A percentile compares a stretch with the other conserved stretches of the same genome.
Conservation (phyloP, 2,888 invertebrate species). For the Erpobdella octoculata region DNA sequence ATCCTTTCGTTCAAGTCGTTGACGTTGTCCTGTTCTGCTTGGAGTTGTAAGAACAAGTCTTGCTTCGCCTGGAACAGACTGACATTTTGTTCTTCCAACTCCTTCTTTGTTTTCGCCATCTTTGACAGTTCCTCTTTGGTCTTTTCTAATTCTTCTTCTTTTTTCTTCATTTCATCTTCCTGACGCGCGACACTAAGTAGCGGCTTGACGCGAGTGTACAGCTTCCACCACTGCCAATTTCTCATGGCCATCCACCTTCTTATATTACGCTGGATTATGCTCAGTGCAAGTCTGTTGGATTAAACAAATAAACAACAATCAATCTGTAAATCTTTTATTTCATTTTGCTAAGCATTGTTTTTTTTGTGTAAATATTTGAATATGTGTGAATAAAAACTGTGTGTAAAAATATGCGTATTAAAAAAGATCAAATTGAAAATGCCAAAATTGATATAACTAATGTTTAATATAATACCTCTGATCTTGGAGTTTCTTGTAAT, state of each 20-base stretch:
- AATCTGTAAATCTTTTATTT: background rate
- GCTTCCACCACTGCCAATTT: slow-evolving; percentile 99
- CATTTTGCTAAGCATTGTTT: background rate
- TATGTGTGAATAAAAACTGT: too few species aligned
- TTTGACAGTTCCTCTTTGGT: slow-evolving; percentile 87
- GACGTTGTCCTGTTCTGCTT: slow-evolving; percentile 83
- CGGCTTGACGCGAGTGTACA: slow-evolving; percentile 99
- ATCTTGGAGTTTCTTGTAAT: slow-evolving; percentile 94
- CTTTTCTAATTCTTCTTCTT: slow-evolving; percentile 92
- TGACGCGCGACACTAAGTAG: slow-evolving; percentile 95
- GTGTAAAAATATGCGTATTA: too few species aligned
- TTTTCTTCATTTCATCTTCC: slow-evolving; percentile 93
- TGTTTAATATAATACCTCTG: slow-evolving; percentile 63
- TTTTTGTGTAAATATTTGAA: background rate
- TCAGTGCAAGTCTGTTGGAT: slow-evolving; percentile 69
- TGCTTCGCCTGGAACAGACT: slow-evolving; percentile 90
- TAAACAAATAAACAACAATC: background rate
- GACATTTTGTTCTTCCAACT: slow-evolving; percentile 84
- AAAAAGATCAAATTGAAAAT: too few species aligned
- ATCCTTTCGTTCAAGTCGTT: slow-evolving; percentile 86
- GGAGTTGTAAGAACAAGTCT: slow-evolving; percentile 74
- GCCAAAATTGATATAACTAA: background rate
- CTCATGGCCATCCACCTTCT: slow-evolving; percentile 96
- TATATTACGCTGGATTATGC: slow-evolving; percentile 98
- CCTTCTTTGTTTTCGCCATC: slow-evolving; percentile 75